Base-by-base conservation (phyloP, 2,888 invertebrate genomes). In the Ischnura elegans region DNA sequence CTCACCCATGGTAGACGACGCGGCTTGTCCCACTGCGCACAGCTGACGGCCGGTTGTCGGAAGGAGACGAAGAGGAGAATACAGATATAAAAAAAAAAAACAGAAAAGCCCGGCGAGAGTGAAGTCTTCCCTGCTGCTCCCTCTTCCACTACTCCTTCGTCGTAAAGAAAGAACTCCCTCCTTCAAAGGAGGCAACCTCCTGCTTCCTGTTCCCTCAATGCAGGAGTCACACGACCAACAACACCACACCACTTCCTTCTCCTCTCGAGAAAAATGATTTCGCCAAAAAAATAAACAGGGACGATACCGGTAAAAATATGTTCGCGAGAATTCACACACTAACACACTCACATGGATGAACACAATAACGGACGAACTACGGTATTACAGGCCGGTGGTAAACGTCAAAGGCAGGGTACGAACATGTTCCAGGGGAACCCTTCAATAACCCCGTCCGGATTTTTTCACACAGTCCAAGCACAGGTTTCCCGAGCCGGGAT, bases 1-100 rank as follows among this genome's bases (percentile, higher is more conserved):
- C 76, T 76, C 76, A 76, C 76, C 76, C 76, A 76, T 76, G 76
- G 76, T 25, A 36, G 76, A 76, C n/a, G 76, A 36, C 36, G 76
- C 76, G 76, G 76, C 29, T 76, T 76, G 76, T 76, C 25, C 5
- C 76, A 76, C 76, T 76, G 76, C 76, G 29, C 29, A 76, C 76
- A 76, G 76, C 76, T 76, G 76, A 76, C 76, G 76, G 76, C 76
- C 29, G 76, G 36, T 13, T n/a, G 45, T n/a, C n/a, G 46, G 45
- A 25, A 46, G 19, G 86, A 86, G 90, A 55, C 19, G 55, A 42
- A 0, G 51, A 21, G 87, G 25, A 29, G n/a, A n/a, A n/a, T n/a
- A n/a, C n/a, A n/a, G n/a, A n/a, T n/a, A n/a, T n/a, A n/a, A n/a
- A 19, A 55, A 19, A 2, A 87, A 36, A 55, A 42, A 46, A 13